phyloP scores from a whole-genome alignment of 2,888 invertebrate genomes.

The Zootermopsis nevadensis region DNA sequence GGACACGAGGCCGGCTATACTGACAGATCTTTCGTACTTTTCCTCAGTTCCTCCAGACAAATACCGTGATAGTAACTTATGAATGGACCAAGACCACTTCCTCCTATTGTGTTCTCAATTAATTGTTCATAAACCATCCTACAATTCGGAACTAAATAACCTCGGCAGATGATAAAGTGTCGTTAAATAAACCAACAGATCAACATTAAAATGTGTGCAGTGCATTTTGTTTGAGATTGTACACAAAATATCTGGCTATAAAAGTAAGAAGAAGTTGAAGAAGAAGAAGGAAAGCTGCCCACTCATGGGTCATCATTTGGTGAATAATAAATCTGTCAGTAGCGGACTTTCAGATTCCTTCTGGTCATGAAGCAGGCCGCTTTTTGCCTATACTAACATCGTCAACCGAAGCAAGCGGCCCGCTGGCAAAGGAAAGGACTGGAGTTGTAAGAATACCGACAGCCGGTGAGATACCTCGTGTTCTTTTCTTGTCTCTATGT shows the following conservation, averaged over 20 bases:
- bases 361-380: background rate
- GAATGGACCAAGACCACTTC: too few species aligned
- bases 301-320: constrained; percentile 44
- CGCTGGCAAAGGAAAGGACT: background rate
- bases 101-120: too few species aligned
- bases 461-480: constrained; percentile 10
- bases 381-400: background rate
- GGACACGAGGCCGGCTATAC: too few species aligned
- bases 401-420: background rate
- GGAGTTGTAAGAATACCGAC: background rate
- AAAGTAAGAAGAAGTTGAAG: background rate
- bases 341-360: background rate
- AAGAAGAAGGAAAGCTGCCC: constrained; percentile 21
- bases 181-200: too few species aligned
- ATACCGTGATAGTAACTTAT: too few species aligned
- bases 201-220: too few species aligned
- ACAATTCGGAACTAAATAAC: too few species aligned
- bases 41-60: too few species aligned
- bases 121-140: too few species aligned
- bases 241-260: background rate
- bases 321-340: constrained; percentile 50
- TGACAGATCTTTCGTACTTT: too few species aligned
- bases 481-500: constrained; percentile 19
- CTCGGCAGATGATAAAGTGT: too few species aligned
- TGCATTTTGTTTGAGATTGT: constrained; percentile 1